Percentiles rank a stretch among this genome's conserved stretches.
Evolutionary conservation across 2,797 vertebrate genomes (phyloP).

Genomic region (Mycteria americana): DNA sequence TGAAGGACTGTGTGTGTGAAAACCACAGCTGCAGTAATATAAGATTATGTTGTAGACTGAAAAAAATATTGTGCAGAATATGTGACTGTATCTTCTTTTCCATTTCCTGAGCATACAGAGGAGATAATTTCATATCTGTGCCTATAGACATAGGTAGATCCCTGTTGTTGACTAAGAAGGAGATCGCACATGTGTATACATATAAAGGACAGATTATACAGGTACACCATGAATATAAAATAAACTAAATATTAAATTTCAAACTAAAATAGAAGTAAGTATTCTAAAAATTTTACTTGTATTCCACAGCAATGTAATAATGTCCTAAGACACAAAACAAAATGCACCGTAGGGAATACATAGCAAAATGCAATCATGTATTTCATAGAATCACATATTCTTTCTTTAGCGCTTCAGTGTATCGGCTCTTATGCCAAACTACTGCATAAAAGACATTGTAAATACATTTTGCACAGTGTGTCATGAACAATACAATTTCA

Average conservation of each 20-base stretch:
- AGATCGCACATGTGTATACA: accelerated
- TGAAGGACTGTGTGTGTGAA: not conserved
- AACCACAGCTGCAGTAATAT: not conserved
- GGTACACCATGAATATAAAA: not conserved
- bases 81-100: not conserved
- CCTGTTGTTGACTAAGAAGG: not conserved
- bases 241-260: not conserved
- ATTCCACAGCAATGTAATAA: not conserved
- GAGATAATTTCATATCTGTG: not conserved
- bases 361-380: not conserved
- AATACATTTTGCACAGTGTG: not conserved
- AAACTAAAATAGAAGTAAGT: not conserved
- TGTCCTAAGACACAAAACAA: not conserved
- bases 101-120: not conserved
- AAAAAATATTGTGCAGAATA: not conserved
- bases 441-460: not conserved
- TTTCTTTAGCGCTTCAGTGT: not conserved
- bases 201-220: not conserved
- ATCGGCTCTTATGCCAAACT: not conserved
- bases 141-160: not conserved
- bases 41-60: not conserved
- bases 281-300: not conserved
- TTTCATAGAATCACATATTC: not conserved
- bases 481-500: not conserved
- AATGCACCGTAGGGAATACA: not conserved